Base-by-base conservation (phyloP, 37 sponge, comb jelly and placozoan species). In the Haliclona indistincta region DNA sequence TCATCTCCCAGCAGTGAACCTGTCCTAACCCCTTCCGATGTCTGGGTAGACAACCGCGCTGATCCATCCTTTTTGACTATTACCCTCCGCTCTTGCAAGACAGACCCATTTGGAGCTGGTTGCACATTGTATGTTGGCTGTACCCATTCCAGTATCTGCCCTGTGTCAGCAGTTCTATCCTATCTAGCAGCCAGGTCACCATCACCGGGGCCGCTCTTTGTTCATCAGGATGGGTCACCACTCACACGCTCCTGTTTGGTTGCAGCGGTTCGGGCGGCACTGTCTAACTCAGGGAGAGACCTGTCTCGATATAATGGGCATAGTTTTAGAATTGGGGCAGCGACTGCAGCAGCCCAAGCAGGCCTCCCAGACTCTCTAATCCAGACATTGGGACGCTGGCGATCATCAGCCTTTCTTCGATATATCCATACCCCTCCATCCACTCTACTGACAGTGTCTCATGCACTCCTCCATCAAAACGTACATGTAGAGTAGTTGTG, bases 251-350 rank as follows among this genome's bases (percentile, higher is more conserved):
- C 53, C 37, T 28, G 74, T 20, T 32, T 73, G 4, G 42, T 73
- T 25, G 30, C n/a, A 15, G 56, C 28, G 22, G 56, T 73, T 11
- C 22, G 73, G 19, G 26, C 5, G 26, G 74, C 52, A 23, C 55
- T 73, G 52, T 20, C 38, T 1, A 11, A 7, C 7, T 34, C 74
- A 22, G 42, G 74, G 34, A 37, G 53, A 44, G 56, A 75, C 44
- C 23, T 25, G 22, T 22, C 23, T 19, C 28, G 35, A 29, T 75
- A 75, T 44, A 32, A 63, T 19, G 64, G 76, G 0, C 65, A 75
- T 64, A 64, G 64, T 22, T 75, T 75, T 42, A n/a, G 75, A n/a
- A 58, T 74, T 58, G 75, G 75, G n/a, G 61, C 75, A 37, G 75
- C 75, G 34, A 74, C 63, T 23, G 60, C 61, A 5, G 75, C 75